Evolutionary conservation across 2,888 invertebrate genomes (phyloP), one percentile per base, ranked within the genome.

Genomic region (Smittia aterrima): DNA sequence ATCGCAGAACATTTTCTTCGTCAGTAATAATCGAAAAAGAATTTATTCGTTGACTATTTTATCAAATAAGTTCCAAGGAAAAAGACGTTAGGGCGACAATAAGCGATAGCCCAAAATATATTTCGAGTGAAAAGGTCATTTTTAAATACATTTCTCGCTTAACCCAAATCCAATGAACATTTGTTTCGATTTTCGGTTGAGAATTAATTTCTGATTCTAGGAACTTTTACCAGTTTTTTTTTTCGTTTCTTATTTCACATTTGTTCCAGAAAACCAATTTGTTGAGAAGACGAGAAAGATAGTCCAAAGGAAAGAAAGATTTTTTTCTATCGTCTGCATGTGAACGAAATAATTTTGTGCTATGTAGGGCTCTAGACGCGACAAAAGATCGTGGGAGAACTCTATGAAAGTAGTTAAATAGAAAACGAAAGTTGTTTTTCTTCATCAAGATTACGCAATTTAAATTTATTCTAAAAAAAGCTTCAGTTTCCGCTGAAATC

Each of bases 161-260:
- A 67, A 20, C 66, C 66, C 24, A 66, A 54, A 66, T 27, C 27
- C 66, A 66, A 66, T 66, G 66, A 66, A 66, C 66, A 25, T 66
- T 66, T 66, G 18, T 18, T 1, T 64, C 16, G 3, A 54, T 47
- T 47, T 47, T n/a, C 47, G 38, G 38, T 47, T 47, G 9, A 47
- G 47, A 47, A 47, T 47, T 47, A 47, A 47, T 47, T 38, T 32
- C 32, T 32, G 32, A 6, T 47, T 47, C 47, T 47, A n/a, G 47
- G 47, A 47, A 47, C 9, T 47, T 47, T n/a, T n/a, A 47, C 13
- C 16, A 47, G 47, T 47, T 47, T 47, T 38, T 11, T 38, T 38
- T 11, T 47, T 47, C 47, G 32, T 9, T 32, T 32, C 32, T 32
- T 9, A n/a, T 32, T 47, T n/a, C 16, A 47, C 16, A 47, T 47